Evolutionary conservation across 2,113 vertebrate genomes (phyloP), one percentile per base, ranked within the genome.

Genomic region (Gymnobelideus leadbeateri): DNA sequence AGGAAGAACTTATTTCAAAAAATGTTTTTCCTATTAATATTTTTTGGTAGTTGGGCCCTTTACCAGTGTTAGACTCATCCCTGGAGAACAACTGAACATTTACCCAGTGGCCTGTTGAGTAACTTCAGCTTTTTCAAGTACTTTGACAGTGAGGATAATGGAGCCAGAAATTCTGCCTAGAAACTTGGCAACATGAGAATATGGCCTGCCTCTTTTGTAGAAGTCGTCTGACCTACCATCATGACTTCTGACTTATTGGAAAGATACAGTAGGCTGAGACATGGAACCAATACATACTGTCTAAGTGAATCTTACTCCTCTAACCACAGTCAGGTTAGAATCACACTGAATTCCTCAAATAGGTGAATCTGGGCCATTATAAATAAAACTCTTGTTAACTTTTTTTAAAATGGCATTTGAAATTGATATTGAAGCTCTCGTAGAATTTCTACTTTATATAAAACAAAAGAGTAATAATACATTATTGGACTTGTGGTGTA

Each of bases 71-170:
- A 77, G 61, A 77, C 61, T n/a, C 16, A n/a, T 16, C n/a, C 68
- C 19, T 8, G n/a, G 68, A 19, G 68, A 84, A 43, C 68, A 43
- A n/a, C 19, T 21, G 68, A 84, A 84, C 68, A 84, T 84, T 84
- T 84, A n/a, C 68, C n/a, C n/a, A 43, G 68, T 84, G 68, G n/a
- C n/a, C 68, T 84, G n/a, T 43, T 84, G n/a, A 84, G 68, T 84
- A 84, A 84, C n/a, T 84, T 84, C n/a, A 84, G 68, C n/a, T 84
- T 84, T 77, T 84, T n/a, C 68, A 84, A 84, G 37, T 68, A 68
- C 57, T 68, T 61, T 68, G 28, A n/a, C 19, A 84, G 68, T 84
- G 68, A 43, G 68, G 68, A 19, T 84, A 84, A 84, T 23, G 68
- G 68, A 84, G 68, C 68, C 19, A 43, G n/a, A 84, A 84, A 84